These are phyloP conservation scores for Merops nubicus DNA, from an alignment of 2,113 vertebrate species.

Conservation along the genomic window DNA sequence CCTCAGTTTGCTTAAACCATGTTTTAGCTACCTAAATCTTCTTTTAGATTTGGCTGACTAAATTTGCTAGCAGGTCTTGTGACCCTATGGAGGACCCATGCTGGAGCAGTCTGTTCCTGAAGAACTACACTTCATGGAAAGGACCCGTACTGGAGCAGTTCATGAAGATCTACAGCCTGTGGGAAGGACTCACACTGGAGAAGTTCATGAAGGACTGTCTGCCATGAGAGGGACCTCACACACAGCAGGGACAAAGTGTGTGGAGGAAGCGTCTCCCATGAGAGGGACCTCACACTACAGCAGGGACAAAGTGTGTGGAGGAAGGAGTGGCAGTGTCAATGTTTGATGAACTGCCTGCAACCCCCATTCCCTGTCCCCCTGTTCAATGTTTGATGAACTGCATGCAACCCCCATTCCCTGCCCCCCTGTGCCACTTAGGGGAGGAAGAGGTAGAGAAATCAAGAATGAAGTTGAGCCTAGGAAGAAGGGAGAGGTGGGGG, in stretches of 20 bases:
- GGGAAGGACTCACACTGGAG: too few relatives aligned
- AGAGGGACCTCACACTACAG: neutral
- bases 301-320: neutral
- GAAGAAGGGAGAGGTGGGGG: neutral
- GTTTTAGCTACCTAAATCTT: neutral
- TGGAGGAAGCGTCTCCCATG: too few relatives aligned
- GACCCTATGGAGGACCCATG: accelerated
- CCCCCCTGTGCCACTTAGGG: accelerated
- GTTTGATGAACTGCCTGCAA: neutral
- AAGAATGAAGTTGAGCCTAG: neutral
- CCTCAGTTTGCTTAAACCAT: neutral
- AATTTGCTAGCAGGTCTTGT: neutral
- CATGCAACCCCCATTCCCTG: neutral
- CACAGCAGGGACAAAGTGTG: too few relatives aligned
- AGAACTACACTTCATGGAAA: too few relatives aligned
- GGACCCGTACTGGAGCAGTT: too few relatives aligned
- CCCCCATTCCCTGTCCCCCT: neutral
- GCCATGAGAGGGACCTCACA: too few relatives aligned
- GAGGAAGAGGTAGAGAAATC: neutral
- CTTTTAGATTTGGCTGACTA: neutral
- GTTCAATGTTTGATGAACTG: neutral
- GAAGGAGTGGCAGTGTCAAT: neutral
- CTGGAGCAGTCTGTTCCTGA: neutral
- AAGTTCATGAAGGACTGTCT: too few relatives aligned
- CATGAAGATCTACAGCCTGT: too few relatives aligned